Conservation (phyloP, 2,797 vertebrate species). For the Pseudotriccus pelzelni region DNA sequence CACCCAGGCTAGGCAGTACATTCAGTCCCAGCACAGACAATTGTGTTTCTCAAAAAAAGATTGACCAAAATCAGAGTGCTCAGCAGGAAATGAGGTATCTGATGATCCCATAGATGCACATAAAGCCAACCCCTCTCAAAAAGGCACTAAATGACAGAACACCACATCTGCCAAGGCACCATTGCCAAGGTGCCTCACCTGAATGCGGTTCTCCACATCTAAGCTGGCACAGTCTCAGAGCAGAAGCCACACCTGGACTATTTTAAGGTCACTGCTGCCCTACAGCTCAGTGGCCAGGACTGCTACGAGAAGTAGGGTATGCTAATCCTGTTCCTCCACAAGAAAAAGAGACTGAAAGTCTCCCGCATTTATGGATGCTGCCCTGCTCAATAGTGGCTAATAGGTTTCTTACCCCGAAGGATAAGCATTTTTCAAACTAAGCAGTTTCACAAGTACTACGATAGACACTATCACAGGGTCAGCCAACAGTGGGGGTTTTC, state of each 20-base stretch:
- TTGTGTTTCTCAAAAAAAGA: not conserved
- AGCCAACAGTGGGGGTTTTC: not conserved
- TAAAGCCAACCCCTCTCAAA: not conserved
- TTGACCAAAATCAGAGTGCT: not conserved
- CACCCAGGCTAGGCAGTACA: not conserved
- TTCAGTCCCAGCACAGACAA: not conserved
- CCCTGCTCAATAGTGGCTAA: not conserved
- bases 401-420: not conserved
- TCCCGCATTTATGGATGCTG: not conserved
- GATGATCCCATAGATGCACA: not conserved
- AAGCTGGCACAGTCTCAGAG: not conserved
- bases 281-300: too few relatives aligned
- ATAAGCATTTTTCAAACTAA: not conserved
- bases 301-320: not conserved
- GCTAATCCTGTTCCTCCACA: not conserved
- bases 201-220: rapidly evolving
- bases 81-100: not conserved
- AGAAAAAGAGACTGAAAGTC: not conserved
- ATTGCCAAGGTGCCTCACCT: not conserved
- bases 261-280: not conserved
- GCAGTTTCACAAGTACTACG: not conserved
- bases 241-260: not conserved
- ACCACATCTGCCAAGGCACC: rapidly evolving
- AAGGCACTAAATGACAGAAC: not conserved
- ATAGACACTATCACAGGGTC: not conserved